Evolutionary conservation across 2,113 vertebrate species (phyloP).

Genomic region (Sapayoa aenigma): DNA sequence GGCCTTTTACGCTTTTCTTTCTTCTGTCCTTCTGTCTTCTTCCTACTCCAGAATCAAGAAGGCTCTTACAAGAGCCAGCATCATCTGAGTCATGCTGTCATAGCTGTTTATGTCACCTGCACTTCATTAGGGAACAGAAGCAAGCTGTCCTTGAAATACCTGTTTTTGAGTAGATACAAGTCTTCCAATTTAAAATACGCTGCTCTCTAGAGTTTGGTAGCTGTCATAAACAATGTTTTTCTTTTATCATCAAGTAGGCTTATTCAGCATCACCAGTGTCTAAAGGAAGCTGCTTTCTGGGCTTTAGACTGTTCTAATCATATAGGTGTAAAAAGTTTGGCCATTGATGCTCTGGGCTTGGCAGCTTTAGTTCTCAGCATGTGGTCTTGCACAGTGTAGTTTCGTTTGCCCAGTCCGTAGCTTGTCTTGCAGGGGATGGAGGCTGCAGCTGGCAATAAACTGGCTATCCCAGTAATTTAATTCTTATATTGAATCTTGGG

Average conservation of each 20-base stretch:
- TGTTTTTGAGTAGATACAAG: constrained; percentile 17
- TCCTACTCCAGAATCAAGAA: background rate
- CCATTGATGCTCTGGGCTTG: background rate
- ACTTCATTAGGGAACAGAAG: constrained; percentile 10
- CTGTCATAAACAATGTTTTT: constrained; percentile 2
- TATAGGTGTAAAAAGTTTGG: background rate
- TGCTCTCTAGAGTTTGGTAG: constrained; percentile 18
- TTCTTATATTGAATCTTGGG: background rate
- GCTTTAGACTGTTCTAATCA: background rate
- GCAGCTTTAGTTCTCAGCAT: background rate
- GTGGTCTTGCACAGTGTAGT: background rate
- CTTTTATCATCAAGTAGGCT: constrained; percentile 4
- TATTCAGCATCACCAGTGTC: background rate
- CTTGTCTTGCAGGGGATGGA: background rate
- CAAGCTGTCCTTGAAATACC: constrained; percentile 56
- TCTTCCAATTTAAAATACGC: constrained; percentile 34
- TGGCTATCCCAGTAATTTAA: background rate
- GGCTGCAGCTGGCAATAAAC: background rate
- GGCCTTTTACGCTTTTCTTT: background rate
- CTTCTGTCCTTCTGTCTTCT: background rate
- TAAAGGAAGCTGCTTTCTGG: background rate
- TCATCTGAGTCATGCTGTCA: constrained; percentile 1
- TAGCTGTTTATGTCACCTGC: constrained; percentile 18
- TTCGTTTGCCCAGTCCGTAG: background rate
- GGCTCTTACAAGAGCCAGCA: background rate